Evolutionary conservation across 2,888 invertebrate species (phyloP), one percentile per base, ranked within the genome.

Genomic region (Ecdyonurus torrentis): DNA sequence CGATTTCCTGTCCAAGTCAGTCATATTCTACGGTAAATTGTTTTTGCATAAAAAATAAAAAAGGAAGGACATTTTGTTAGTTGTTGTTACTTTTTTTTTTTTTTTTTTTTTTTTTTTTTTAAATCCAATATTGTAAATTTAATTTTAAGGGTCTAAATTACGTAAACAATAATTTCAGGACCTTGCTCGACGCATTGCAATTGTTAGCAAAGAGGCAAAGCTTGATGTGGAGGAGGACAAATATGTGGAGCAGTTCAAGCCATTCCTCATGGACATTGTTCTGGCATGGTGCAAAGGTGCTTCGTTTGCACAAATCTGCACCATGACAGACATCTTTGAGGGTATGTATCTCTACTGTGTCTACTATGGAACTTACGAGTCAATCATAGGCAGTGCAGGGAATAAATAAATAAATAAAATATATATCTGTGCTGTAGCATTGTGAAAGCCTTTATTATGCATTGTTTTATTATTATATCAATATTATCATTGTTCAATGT

Each of bases 241-340:
- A 0, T 99, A 99, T 74, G 90, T 97, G 3, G 87, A 90, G 67
- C 86, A 85, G 71, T 98, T 99, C 74, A 91, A 90, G 72, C 94
- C 95, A 2, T 92, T 86, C 71, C 81, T 99, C 63, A 99, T 99
- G 97, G 97, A 98, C 74, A 90, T 99, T 1, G 95, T 99, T 37
- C 85, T 89, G 70, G 83, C 91, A 1, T 99, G 99, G 99, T 89
- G 93, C 70, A 91, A 91, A 71, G 99, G 99, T 7, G 85, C 91
- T 23, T 81, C 85, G 24, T 99, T 99, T 76, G 78, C 89, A 66
- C 87, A 93, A 72, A 85, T 99, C 64, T 95, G 96, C 78, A 88
- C 90, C 77, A 93, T 94, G 89, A 95, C 96, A 0, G 94, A 95
- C 69, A 89, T 96, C 61, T 97, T 94, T 74, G 97, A 98, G 83